Percentiles rank a stretch among this genome's conserved stretches.
Evolutionary conservation across 2,797 vertebrate species (phyloP).

Genomic region (Lutjanus argentimaculatus): DNA sequence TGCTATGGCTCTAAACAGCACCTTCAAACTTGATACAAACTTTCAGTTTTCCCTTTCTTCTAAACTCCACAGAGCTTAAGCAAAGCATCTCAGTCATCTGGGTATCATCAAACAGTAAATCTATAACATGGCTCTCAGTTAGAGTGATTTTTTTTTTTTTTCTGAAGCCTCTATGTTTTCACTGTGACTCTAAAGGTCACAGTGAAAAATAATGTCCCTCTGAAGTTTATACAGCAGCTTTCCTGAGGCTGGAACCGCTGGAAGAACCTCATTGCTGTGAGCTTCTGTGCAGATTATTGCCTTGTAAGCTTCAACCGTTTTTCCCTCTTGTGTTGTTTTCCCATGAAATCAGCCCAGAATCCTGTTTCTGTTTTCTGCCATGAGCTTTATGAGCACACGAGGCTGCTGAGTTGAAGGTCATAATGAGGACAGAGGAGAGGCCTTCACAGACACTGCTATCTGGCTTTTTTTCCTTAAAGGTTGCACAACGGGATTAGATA

Average conservation of each 20-base stretch:
- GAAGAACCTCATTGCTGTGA: conserved; percentile 5
- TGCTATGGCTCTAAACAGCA: background rate
- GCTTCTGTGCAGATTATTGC: conserved; percentile 59
- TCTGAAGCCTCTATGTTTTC: background rate
- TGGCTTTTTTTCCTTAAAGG: background rate
- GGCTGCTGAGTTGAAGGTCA: conserved; percentile 36
- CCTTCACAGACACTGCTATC: background rate
- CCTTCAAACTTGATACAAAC: background rate
- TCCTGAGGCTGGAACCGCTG: background rate
- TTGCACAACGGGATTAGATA: conserved; percentile 13
- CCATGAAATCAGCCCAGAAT: conserved; percentile 54
- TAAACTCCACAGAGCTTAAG: conserved; percentile 11
- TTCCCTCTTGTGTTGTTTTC: conserved; percentile 50
- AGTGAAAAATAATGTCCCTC: conserved; percentile 6
- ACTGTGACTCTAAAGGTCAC: background rate
- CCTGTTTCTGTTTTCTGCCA: conserved; percentile 30
- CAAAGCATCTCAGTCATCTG: conserved; percentile 30
- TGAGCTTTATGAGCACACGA: conserved; percentile 48
- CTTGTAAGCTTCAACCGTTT: conserved; percentile 58
- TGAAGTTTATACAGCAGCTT: conserved; percentile 22
- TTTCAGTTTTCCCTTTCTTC: background rate
- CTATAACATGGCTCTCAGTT: background rate
- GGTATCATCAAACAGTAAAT: conserved; percentile 26
- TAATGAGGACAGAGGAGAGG: conserved; percentile 3
- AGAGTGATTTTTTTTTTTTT: conserved; percentile 34